phyloP scores from a whole-genome alignment of 2,888 invertebrate genomes.

The Dicycla oo region DNA sequence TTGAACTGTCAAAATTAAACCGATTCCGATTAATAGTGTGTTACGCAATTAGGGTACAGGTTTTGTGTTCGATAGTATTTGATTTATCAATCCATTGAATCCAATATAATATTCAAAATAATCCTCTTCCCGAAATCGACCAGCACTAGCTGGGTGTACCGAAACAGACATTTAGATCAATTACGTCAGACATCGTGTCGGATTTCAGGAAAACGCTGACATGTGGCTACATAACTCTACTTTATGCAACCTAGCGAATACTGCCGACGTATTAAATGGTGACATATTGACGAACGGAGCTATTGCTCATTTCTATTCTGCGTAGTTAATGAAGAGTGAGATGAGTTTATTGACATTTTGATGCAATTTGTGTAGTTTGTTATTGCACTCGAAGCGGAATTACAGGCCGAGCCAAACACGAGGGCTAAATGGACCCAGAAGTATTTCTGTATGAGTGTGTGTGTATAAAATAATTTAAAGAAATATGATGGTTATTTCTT shows the following conservation, averaged over 20 bases:
- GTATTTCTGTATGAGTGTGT: neutral
- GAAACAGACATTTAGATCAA: constrained; percentile 31
- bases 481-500: too few relatives aligned
- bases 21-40: too few relatives aligned
- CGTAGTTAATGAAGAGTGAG: neutral
- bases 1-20: too few relatives aligned
- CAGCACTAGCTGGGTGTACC: neutral
- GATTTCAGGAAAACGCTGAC: constrained; percentile 46
- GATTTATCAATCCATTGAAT: neutral
- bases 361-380: neutral
- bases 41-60: too few relatives aligned
- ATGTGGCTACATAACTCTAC: constrained; percentile 24
- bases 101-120: neutral
- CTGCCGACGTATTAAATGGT: constrained; percentile 23
- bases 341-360: neutral
- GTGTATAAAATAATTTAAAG: too few relatives aligned
- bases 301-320: constrained; percentile 11
- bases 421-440: neutral
- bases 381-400: neutral
- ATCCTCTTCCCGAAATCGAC: neutral
- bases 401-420: neutral
- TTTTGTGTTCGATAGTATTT: neutral
- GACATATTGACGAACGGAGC: neutral
- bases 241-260: neutral
- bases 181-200: constrained; percentile 36